These are phyloP conservation scores for Eilema sororculum DNA, from an alignment of 2,888 invertebrate genomes.

Conservation along the genomic window DNA sequence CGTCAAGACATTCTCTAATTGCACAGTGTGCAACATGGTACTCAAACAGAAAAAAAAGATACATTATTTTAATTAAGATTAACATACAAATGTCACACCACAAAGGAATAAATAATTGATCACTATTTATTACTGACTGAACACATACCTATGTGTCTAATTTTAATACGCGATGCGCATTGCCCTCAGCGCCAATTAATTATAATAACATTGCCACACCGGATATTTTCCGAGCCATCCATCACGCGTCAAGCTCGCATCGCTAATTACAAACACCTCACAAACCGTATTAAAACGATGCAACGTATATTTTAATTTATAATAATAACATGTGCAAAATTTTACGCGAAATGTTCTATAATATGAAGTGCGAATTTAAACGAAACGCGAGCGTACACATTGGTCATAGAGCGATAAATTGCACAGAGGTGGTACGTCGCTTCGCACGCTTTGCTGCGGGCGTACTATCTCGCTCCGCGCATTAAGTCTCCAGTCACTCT, in stretches of 20 bases:
- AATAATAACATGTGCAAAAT: conserved; percentile 74
- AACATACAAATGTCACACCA: conserved; percentile 15
- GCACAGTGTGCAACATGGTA: not conserved
- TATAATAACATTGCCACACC: conserved; percentile 58
- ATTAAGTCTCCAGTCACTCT: conserved; percentile 86
- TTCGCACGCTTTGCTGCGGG: conserved; percentile 58
- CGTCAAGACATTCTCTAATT: not conserved
- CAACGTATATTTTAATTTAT: conserved; percentile 81
- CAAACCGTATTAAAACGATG: conserved; percentile 75
- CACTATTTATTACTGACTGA: conserved; percentile 35
- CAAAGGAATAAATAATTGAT: conserved; percentile 28
- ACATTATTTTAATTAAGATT: conserved; percentile 10
- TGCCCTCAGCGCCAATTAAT: conserved; percentile 49
- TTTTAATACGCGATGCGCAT: conserved; percentile 42
- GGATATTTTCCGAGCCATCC: conserved; percentile 59
- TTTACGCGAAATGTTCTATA: conserved; percentile 29
- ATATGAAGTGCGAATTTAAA: conserved; percentile 33
- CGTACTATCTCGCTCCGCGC: conserved; percentile 77
- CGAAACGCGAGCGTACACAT: conserved; percentile 51
- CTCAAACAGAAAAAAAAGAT: not conserved
- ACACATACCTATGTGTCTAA: conserved; percentile 35
- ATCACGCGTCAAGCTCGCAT: conserved; percentile 68
- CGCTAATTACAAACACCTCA: conserved; percentile 78
- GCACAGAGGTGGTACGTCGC: conserved; percentile 52
- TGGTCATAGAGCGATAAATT: conserved; percentile 63